Percentiles rank a stretch among this genome's conserved stretches.
phyloP scores from a whole-genome alignment of 2,113 vertebrate genomes.

The Epinephelus cyanopodus region DNA sequence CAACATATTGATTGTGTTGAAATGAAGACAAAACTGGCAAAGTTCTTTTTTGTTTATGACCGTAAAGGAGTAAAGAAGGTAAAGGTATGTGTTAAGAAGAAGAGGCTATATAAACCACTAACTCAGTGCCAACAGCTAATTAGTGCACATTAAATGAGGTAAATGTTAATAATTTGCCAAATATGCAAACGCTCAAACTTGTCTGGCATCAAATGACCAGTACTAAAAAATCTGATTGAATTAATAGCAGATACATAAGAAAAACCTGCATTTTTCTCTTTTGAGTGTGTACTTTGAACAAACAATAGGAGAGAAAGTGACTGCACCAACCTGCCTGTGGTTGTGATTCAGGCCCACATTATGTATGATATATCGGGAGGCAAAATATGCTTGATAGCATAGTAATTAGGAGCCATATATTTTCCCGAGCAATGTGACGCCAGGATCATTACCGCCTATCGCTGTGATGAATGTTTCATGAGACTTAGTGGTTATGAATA shows the following conservation, averaged over 20 bases:
- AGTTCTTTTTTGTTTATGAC: background rate
- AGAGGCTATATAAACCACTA: background rate
- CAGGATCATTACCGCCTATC: slow-evolving; percentile 66
- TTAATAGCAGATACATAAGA: background rate
- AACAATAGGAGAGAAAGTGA: slow-evolving; percentile 6
- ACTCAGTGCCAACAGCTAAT: background rate
- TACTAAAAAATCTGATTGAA: background rate
- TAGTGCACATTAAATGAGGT: background rate
- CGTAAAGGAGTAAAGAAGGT: background rate
- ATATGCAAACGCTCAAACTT: background rate
- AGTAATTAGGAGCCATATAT: slow-evolving; percentile 76
- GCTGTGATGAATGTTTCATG: slow-evolving; percentile 76
- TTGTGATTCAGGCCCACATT: slow-evolving; percentile 62
- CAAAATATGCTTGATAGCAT: slow-evolving; percentile 69
- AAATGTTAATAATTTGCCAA: background rate
- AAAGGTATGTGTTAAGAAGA: background rate
- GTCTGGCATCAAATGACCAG: background rate
- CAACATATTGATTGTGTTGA: background rate
- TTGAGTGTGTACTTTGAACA: background rate
- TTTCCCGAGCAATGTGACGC: slow-evolving; percentile 55
- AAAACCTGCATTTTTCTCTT: background rate
- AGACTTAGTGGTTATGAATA: slow-evolving; percentile 69
- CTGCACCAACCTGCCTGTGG: slow-evolving; percentile 38
- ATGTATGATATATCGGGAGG: slow-evolving; percentile 57
- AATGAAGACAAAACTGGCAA: too few species aligned